Conservation (phyloP, 2,888 invertebrate genomes). For the Parnassius mnemosyne region DNA sequence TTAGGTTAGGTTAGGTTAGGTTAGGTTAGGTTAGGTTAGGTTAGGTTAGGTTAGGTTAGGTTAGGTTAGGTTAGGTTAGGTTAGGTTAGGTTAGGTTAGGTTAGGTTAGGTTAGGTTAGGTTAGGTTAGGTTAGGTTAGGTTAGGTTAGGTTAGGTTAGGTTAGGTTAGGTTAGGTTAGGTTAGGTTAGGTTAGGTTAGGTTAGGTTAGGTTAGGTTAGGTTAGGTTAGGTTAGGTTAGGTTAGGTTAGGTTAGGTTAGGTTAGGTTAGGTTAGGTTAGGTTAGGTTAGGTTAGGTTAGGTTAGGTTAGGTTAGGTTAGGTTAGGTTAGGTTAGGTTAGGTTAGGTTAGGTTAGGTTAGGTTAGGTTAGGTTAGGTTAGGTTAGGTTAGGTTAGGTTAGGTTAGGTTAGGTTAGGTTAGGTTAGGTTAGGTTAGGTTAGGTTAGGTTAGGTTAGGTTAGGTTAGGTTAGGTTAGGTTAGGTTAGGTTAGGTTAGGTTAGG, state of each 20-base stretch:
- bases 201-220: constrained; percentile 28
- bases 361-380: too few relatives aligned
- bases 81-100: constrained; percentile 20
- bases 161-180: constrained; percentile 28
- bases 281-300: constrained; percentile 27
- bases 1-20: constrained; percentile 25
- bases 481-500: constrained; percentile 23
- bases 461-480: constrained; percentile 28
- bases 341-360: too few relatives aligned
- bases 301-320: constrained; percentile 1
- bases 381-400: too few relatives aligned
- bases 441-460: constrained; percentile 28
- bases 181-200: constrained; percentile 25
- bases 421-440: constrained; percentile 12
- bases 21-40: constrained; percentile 10
- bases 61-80: constrained; percentile 19
- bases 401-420: constrained; percentile 15
- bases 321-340: too few relatives aligned
- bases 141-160: constrained; percentile 28
- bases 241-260: constrained; percentile 28
- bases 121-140: constrained; percentile 27
- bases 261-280: constrained; percentile 28
- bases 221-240: constrained; percentile 25
- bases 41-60: constrained; percentile 5
- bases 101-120: constrained; percentile 28